Evolutionary conservation across 1,140 invertebrate genomes (phyloP), one percentile per base, ranked within the genome.

Genomic region (Babylonia areolata): DNA sequence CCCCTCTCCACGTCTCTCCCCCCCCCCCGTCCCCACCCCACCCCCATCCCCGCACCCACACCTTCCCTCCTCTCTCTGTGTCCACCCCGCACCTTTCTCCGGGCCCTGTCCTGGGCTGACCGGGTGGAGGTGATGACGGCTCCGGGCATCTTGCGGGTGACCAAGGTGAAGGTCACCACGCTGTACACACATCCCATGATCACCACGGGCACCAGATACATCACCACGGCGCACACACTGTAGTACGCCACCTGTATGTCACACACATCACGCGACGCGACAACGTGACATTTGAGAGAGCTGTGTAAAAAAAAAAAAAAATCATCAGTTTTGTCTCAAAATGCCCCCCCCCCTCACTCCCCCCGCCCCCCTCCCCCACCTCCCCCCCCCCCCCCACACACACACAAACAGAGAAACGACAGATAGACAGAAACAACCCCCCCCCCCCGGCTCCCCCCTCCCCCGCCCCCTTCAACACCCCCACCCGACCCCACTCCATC

Each of bases 181-280:
- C 81, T 81, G 86, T 87, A 86, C 40, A 84, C 73, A 15, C 77
- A 64, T 15, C 85, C 83, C 64, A 88, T 88, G 81, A 89, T 69
- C 79, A 69, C 46, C 42, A 88, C 83, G 33, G 86, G 85, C n/a
- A 89, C 5, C 75, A 88, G 85, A 81, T 78, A 86, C 86, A 89
- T 88, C 75, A 89, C 73, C 71, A 85, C 51, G 28, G 91, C 91
- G 15, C 94, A 91, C n/a, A 95, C 89, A 28, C 91, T 92, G 88
- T 95, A 95, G 86, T 95, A 95, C n/a, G 93, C 81, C 23, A 81
- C 85, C 80, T 58, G n/a, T n/a, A n/a, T n/a, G n/a, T n/a, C n/a
- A n/a, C n/a, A n/a, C n/a, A n/a, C n/a, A n/a, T n/a, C n/a, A n/a
- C n/a, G n/a, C n/a, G n/a, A n/a, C n/a, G n/a, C n/a, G n/a, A n/a